Evolutionary conservation across 2,888 invertebrate genomes (phyloP).

Genomic region (Hedya salicella): DNA sequence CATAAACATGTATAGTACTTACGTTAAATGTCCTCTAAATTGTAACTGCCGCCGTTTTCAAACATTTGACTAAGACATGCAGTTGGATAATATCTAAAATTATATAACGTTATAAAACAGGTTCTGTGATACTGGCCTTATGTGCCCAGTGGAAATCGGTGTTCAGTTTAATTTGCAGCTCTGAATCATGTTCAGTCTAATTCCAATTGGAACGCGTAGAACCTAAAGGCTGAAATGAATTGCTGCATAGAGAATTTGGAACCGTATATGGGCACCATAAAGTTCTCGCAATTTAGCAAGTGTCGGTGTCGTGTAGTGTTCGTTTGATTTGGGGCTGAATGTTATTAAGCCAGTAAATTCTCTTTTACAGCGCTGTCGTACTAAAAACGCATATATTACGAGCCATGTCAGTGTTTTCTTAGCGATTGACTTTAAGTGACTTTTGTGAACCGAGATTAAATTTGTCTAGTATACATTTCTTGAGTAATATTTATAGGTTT

Average conservation of each 20-base stretch:
- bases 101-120: conserved; percentile 17
- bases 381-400: conserved; percentile 31
- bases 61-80: too few relatives aligned
- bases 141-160: conserved; percentile 33
- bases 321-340: conserved; percentile 42
- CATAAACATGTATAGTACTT: too few relatives aligned
- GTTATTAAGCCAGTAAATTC: conserved; percentile 42
- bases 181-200: conserved; percentile 43
- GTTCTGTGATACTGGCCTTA: conserved; percentile 24
- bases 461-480: neutral
- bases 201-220: conserved; percentile 32
- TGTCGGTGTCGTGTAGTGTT: conserved; percentile 22
- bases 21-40: too few relatives aligned
- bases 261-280: conserved; percentile 8
- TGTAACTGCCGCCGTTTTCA: too few relatives aligned
- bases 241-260: neutral
- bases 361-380: conserved; percentile 34
- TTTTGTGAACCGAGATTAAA: conserved; percentile 5
- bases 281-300: conserved; percentile 18
- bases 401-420: conserved; percentile 10
- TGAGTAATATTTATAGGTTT: conserved; percentile 2
- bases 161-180: conserved; percentile 42
- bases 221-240: conserved; percentile 23
- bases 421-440: conserved; percentile 21
- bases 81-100: too few relatives aligned